Conservation (phyloP, 2,113 vertebrate genomes). For the Spilogale gracilis region DNA sequence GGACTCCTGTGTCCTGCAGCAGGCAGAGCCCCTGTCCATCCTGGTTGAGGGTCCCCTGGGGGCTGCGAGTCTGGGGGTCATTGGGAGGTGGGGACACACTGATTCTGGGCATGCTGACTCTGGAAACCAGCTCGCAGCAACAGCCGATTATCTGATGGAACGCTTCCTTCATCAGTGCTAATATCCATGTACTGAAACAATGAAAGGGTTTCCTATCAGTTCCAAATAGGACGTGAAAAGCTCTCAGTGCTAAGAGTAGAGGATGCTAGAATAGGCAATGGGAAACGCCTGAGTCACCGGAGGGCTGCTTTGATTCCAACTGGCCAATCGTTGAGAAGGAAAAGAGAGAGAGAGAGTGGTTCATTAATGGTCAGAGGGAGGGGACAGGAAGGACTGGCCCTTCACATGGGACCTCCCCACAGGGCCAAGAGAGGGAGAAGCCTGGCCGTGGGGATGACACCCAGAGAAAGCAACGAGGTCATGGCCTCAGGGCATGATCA, state of each 20-base stretch:
- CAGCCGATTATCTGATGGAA: slow-evolving; percentile 92
- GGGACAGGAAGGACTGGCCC: slow-evolving; percentile 81
- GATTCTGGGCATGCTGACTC: slow-evolving; percentile 79
- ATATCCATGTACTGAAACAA: slow-evolving; percentile 92
- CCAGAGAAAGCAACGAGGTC: neutral
- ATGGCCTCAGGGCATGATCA: fast-evolving
- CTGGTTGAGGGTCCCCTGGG: neutral
- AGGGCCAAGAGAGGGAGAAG: neutral
- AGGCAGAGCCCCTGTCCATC: neutral
- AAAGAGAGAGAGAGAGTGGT: slow-evolving; percentile 72
- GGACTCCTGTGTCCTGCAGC: neutral
- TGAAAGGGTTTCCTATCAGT: slow-evolving; percentile 93
- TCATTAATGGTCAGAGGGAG: slow-evolving; percentile 76
- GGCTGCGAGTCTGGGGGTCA: neutral
- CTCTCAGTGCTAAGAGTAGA: slow-evolving; percentile 90
- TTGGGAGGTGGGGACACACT: slow-evolving; percentile 76
- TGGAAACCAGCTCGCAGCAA: slow-evolving; percentile 88
- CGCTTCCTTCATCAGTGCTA: slow-evolving; percentile 92
- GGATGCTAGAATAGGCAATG: slow-evolving; percentile 93
- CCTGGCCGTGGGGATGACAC: neutral
- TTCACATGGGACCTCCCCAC: slow-evolving; percentile 29
- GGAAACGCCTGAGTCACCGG: slow-evolving; percentile 92
- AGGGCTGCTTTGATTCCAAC: slow-evolving; percentile 91
- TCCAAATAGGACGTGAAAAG: slow-evolving; percentile 92
- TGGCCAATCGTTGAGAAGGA: slow-evolving; percentile 83